Conservation (phyloP, 2,888 invertebrate genomes). For the Torymus aiolomorphi region DNA sequence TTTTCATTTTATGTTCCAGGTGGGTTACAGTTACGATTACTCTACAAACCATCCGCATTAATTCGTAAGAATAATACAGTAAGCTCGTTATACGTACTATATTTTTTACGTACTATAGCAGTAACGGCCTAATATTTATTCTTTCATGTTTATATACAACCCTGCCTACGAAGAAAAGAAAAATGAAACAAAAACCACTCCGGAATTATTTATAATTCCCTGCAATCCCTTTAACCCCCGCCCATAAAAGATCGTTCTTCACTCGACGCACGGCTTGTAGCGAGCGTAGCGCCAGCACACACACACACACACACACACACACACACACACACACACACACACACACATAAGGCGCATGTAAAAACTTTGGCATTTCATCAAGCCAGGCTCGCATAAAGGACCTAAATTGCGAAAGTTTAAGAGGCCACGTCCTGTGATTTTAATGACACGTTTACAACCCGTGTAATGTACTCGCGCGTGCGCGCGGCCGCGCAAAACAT, state of each 20-base stretch:
- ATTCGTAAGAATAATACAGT: no score
- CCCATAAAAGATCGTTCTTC: no score
- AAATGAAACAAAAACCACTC: no score
- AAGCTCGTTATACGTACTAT: not conserved
- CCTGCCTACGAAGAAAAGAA: no score
- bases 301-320: not conserved
- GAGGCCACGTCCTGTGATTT: constrained; percentile 45
- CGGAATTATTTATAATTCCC: no score
- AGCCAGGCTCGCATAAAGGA: constrained; percentile 4
- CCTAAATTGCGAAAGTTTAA: constrained; percentile 53
- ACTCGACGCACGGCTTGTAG: no score
- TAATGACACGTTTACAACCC: constrained; percentile 49
- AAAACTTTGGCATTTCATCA: constrained; percentile 46
- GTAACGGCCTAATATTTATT: not conserved
- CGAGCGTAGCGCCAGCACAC: no score
- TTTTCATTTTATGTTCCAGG: constrained; percentile 35
- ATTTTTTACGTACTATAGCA: no score
- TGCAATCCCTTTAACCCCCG: no score
- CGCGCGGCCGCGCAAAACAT: constrained; percentile 40
- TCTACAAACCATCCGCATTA: no score
- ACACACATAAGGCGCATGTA: not conserved
- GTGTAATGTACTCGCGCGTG: constrained; percentile 41
- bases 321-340: no score
- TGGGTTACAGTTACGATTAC: constrained; percentile 10
- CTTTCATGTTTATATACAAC: not conserved